These are phyloP conservation scores for Dolichoris vasculosae DNA, from an alignment of 1,140 invertebrate genomes.

Conservation along the genomic window DNA sequence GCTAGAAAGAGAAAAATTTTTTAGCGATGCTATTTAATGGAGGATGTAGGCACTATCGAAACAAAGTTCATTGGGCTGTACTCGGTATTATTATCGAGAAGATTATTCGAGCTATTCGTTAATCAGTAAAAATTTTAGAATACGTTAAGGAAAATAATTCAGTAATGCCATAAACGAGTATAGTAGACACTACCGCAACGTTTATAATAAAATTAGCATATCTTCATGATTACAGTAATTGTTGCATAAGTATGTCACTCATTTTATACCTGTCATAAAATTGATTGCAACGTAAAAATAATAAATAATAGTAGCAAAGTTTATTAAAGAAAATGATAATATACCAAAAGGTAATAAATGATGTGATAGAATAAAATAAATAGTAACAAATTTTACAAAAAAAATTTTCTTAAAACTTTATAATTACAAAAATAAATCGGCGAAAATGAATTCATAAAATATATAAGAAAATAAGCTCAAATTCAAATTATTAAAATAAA, in stretches of 20 bases:
- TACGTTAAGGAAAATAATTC: neutral
- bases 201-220: conserved; percentile 28
- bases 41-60: neutral
- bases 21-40: neutral
- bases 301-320: conserved; percentile 17
- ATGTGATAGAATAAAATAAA: neutral
- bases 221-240: conserved; percentile 25
- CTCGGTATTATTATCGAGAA: neutral
- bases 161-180: neutral
- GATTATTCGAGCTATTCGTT: neutral
- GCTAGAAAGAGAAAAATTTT: neutral
- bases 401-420: neutral
- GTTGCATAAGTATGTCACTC: conserved; percentile 22
- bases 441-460: neutral
- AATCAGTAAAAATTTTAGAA: conserved; percentile 5
- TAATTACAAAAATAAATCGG: neutral
- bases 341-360: conserved; percentile 17
- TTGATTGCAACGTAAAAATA: conserved; percentile 14
- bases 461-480: neutral
- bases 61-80: conserved; percentile 7
- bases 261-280: conserved; percentile 27
- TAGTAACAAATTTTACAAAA: neutral
- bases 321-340: conserved; percentile 21
- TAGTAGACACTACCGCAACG: neutral
- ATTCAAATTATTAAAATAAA: neutral